Conservation (phyloP, 2,113 vertebrate genomes). For the Esox niger region DNA sequence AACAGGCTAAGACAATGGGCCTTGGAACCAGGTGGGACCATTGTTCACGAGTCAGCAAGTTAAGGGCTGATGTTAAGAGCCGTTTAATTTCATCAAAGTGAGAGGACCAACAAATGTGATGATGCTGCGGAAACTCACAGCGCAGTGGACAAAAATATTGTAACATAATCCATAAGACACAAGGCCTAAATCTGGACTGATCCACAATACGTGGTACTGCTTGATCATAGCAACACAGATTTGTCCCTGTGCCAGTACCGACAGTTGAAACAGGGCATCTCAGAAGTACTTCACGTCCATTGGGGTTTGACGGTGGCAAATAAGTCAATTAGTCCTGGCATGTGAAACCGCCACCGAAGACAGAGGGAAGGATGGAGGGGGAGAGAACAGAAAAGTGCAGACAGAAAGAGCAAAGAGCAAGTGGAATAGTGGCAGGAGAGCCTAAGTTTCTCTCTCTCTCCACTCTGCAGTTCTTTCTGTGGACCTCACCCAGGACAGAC, state of each 20-base stretch:
- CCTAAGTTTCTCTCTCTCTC: slow-evolving; percentile 22
- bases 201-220: too few species aligned
- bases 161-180: too few species aligned
- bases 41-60: too few species aligned
- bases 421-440: slow-evolving; percentile 24
- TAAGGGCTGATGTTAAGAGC: too few species aligned
- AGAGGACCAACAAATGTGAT: too few species aligned
- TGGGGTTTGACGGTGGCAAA: slow-evolving; percentile 1
- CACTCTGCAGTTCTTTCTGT: slow-evolving; percentile 19
- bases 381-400: slow-evolving; percentile 14
- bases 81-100: neutral
- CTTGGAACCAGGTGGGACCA: too few species aligned
- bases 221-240: neutral
- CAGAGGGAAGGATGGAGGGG: slow-evolving; percentile 16
- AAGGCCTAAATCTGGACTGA: too few species aligned
- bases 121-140: too few species aligned
- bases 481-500: slow-evolving; percentile 42
- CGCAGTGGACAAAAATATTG: too few species aligned
- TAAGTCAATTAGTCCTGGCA: neutral
- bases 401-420: neutral
- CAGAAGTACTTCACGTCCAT: too few species aligned
- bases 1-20: slow-evolving; percentile 5
- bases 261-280: too few species aligned
- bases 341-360: neutral
- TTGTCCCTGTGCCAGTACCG: neutral